Evolutionary conservation across 2,797 vertebrate species (phyloP).

Genomic region (Muraenolepis orangiensis): DNA sequence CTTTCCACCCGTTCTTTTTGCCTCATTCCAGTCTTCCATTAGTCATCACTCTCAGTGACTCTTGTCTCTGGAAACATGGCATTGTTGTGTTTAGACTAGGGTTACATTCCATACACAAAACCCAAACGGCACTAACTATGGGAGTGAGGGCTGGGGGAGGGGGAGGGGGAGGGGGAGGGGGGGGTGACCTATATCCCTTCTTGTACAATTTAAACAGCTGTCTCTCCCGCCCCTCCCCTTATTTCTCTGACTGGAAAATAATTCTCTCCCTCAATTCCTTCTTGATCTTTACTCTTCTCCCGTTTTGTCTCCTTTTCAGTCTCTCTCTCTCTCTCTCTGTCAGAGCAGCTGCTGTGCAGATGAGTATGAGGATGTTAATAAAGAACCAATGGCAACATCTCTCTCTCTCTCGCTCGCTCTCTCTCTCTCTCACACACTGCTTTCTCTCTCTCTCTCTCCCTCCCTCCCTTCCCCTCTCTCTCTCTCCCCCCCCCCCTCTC

Average conservation of each 20-base stretch:
- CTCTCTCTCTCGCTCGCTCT: constrained; percentile 27
- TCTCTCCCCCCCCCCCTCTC: background rate
- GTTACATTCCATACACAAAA: constrained; percentile 15
- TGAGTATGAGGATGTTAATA: constrained; percentile 29
- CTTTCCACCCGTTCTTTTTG: background rate
- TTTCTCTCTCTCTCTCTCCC: too few relatives aligned
- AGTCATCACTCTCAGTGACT: background rate
- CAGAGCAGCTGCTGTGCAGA: constrained; percentile 53
- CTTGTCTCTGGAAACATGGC: background rate
- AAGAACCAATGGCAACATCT: constrained; percentile 9
- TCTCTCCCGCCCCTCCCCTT: constrained; percentile 21
- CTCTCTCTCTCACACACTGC: background rate
- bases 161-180: constrained; percentile 34
- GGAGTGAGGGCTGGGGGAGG: constrained; percentile 1
- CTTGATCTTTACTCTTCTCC: constrained; percentile 27
- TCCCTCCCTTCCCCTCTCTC: background rate
- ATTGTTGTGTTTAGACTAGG: constrained; percentile 33
- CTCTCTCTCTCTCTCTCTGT: constrained; percentile 21
- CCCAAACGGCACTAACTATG: background rate
- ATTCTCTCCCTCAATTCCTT: constrained; percentile 39
- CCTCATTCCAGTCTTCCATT: background rate
- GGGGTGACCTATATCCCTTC: constrained; percentile 65
- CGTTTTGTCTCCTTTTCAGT: constrained; percentile 23
- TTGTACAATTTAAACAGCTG: constrained; percentile 66
- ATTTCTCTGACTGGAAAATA: constrained; percentile 48